These are phyloP conservation scores for Cantharis lateralis DNA, from an alignment of 2,888 invertebrate species.

Conservation along the genomic window DNA sequence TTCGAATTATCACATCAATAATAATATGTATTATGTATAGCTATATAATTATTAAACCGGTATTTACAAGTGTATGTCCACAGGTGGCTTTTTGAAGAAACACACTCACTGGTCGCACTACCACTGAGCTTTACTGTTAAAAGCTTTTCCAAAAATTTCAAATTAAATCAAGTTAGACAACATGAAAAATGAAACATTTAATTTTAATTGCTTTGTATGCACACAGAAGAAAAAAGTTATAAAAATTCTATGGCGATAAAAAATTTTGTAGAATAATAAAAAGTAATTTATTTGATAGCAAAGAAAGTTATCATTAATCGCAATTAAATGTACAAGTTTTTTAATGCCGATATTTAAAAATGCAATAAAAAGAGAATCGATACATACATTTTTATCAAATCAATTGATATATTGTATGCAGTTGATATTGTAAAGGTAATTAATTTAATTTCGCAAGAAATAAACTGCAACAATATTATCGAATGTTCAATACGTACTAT, in stretches of 20 bases:
- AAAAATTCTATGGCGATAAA: neutral
- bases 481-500: constrained; percentile 24
- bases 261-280: neutral
- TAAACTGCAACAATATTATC: constrained; percentile 27
- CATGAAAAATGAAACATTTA: neutral
- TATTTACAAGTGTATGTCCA: neutral
- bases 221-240: neutral
- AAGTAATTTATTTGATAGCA: neutral
- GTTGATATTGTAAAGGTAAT: constrained; percentile 21
- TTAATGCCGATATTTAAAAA: constrained; percentile 3
- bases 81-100: neutral
- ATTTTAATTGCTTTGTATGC: neutral
- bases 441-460: constrained; percentile 22
- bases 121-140: neutral
- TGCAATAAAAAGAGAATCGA: neutral
- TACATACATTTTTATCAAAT: constrained; percentile 12
- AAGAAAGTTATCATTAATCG: neutral
- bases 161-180: neutral
- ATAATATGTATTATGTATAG: neutral
- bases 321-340: constrained; percentile 5
- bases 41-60: neutral
- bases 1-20: neutral
- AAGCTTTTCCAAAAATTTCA: neutral
- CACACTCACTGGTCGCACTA: neutral
- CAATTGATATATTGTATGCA: constrained; percentile 18